A percentile compares a stretch with the other conserved stretches of the same genome.
Conservation (phyloP, 2,797 vertebrate genomes). For the Buphagus erythrorhynchus region DNA sequence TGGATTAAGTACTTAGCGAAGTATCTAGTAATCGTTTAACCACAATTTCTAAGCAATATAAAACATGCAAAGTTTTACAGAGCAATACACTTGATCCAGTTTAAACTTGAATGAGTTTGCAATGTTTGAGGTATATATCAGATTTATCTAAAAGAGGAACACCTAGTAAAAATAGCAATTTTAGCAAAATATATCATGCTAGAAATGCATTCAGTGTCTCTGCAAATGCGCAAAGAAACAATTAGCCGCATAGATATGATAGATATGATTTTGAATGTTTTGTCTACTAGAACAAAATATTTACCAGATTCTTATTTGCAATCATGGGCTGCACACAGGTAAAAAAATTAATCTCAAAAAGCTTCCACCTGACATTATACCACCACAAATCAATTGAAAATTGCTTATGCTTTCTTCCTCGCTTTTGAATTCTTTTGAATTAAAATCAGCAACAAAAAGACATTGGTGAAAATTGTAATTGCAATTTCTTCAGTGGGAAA, state of each 20-base stretch:
- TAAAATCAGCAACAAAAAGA: background rate
- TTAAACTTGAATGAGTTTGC: background rate
- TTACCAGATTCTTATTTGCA: background rate
- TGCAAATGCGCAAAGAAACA: background rate
- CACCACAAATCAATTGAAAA: background rate
- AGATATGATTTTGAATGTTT: background rate
- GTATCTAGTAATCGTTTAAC: background rate
- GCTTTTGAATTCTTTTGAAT: background rate
- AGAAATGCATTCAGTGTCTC: background rate
- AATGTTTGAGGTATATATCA: background rate
- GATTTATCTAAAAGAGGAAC: background rate
- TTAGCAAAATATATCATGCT: background rate
- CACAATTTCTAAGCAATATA: background rate
- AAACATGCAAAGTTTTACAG: background rate
- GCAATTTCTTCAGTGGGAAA: background rate
- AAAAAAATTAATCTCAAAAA: background rate
- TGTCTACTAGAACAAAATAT: background rate
- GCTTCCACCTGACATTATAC: background rate
- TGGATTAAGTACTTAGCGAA: background rate
- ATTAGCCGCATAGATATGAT: background rate
- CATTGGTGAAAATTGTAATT: background rate
- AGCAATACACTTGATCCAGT: background rate
- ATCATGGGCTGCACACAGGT: background rate
- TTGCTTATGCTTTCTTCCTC: background rate
- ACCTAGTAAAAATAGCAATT: fast-evolving